These are phyloP conservation scores for Netelia inedita DNA, from an alignment of 2,888 invertebrate genomes.

Conservation along the genomic window DNA sequence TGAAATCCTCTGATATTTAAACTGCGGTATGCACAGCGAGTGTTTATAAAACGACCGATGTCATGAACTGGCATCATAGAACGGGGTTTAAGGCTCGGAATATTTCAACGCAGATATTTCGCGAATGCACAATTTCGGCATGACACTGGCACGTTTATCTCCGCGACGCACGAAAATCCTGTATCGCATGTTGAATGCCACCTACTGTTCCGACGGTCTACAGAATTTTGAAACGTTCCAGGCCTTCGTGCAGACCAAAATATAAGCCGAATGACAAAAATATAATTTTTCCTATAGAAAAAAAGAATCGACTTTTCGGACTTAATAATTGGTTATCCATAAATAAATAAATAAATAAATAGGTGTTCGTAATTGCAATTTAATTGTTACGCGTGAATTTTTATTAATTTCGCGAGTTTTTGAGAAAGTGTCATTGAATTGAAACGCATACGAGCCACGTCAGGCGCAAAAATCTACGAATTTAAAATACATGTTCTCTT, in stretches of 20 bases:
- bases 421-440: too few relatives aligned
- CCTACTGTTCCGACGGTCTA: background rate
- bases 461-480: background rate
- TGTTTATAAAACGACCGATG: background rate
- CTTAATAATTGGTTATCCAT: too few relatives aligned
- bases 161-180: background rate
- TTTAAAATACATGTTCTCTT: constrained; percentile 4
- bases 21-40: background rate
- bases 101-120: background rate
- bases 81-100: background rate
- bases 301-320: too few relatives aligned
- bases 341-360: too few relatives aligned
- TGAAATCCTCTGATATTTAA: background rate
- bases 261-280: too few relatives aligned
- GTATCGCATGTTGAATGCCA: background rate
- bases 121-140: background rate
- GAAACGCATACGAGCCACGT: background rate
- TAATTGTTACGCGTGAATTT: too few relatives aligned
- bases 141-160: background rate
- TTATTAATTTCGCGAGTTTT: too few relatives aligned
- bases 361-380: too few relatives aligned
- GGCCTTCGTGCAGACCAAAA: background rate
- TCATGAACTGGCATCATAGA: background rate
- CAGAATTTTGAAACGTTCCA: background rate
- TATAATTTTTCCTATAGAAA: too few relatives aligned